Evolutionary conservation across 1,140 invertebrate genomes (phyloP).

Genomic region (Drosophila sp.): DNA sequence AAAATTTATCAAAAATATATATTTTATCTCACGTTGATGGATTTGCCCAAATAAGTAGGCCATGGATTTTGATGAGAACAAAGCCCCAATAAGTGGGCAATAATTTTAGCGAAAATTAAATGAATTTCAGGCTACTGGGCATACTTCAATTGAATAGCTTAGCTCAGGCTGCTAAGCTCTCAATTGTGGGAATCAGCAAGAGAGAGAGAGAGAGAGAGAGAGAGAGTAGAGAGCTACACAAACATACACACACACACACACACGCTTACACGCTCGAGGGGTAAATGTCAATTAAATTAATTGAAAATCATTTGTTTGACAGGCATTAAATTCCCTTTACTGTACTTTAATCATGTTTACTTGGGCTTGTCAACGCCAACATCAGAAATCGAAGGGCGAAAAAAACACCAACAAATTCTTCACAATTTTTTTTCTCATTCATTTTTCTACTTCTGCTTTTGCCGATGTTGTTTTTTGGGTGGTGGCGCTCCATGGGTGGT

Average conservation of each 20-base stretch:
- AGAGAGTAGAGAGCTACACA: background rate
- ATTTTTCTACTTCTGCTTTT: background rate
- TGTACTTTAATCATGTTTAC: conserved; percentile 12
- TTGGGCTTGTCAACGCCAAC: conserved; percentile 11
- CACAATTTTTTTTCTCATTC: background rate
- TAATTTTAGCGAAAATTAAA: conserved; percentile 5
- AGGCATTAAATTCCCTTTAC: conserved; percentile 52
- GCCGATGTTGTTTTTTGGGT: background rate
- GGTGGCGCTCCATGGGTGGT: background rate
- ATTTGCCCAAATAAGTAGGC: conserved; percentile 7
- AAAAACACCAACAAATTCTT: background rate
- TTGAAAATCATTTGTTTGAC: conserved; percentile 59
- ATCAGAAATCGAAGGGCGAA: background rate
- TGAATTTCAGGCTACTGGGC: background rate
- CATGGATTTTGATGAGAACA: background rate
- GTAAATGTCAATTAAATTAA: conserved; percentile 65
- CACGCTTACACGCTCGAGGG: background rate
- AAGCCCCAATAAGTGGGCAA: background rate
- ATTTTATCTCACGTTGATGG: background rate
- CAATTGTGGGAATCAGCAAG: background rate
- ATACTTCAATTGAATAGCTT: background rate
- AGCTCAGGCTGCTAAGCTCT: background rate
- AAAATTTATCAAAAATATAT: background rate
- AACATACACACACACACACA: background rate
- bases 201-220: background rate